Base-by-base conservation (phyloP, 2,888 invertebrate species). In the Drosophila pseudotakahashii region DNA sequence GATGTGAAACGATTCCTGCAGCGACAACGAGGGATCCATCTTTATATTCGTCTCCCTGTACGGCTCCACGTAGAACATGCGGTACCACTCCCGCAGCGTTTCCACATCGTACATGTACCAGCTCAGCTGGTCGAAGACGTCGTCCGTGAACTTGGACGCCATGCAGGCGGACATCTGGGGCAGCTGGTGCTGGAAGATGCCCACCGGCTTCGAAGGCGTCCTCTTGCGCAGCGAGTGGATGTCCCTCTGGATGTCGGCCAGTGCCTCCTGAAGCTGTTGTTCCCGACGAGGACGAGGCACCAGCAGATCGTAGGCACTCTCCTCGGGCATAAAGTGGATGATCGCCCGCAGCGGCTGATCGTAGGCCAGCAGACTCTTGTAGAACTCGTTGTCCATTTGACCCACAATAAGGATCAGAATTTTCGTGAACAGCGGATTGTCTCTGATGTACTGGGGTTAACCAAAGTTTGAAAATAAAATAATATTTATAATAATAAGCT, bases 51-150 rank as follows among this genome's bases (percentile, higher is more conserved):
- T 82, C 63, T 84, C 76, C 2, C 75, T 48, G 53, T 80, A 91
- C 0, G 81, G 80, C 3, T 79, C 75, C 2, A 78, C 59, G 62
- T 90, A 90, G 66, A 79, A 90, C 3, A 59, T 36, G 1, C 72
- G 52, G 62, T 90, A 91, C 61, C 90, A 88, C 11, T 87, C 79
- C 4, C 73, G 51, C 14, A 91, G 50, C 32, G 77, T 71, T 16
- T 91, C 90, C 34, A 90, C 71, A 59, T 91, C 91, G 62, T 89
- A 91, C 19, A 90, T 45, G 55, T 74, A 88, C 82, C 87, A 89
- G 14, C 75, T 81, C 3, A 91, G 69, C 73, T 91, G 89, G 72
- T 90, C 79, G 61, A 80, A 91, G 3, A 91, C 77, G 3, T 85
- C 74, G 0, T 61, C 42, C 3, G 81, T 36, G 44, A 66, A 76